Evolutionary conservation across 1,140 invertebrate genomes (phyloP).

Genomic region (Thalassaphorura encarpata): DNA sequence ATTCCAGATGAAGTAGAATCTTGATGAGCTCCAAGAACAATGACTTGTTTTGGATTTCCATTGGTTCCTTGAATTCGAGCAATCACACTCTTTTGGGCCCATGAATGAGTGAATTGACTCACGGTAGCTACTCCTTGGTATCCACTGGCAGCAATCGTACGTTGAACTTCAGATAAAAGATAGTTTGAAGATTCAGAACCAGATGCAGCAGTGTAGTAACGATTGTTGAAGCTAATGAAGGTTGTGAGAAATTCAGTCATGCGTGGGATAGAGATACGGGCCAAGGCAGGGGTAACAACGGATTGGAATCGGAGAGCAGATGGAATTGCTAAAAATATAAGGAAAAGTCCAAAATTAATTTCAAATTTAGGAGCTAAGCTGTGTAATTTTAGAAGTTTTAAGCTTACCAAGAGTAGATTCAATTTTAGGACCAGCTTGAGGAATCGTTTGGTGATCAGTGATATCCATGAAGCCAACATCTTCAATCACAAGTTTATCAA

Average conservation of each 20-base stretch:
- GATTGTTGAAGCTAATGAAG: neutral
- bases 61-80: constrained; percentile 13
- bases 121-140: constrained; percentile 4
- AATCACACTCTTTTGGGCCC: constrained; percentile 10
- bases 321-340: constrained; percentile 1
- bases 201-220: constrained; percentile 4
- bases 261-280: neutral
- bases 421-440: neutral
- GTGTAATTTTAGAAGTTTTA: neutral
- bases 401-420: neutral
- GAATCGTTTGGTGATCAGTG: too few species aligned
- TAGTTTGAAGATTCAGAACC: constrained; percentile 2
- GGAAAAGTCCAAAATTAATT: neutral
- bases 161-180: constrained; percentile 7
- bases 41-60: neutral
- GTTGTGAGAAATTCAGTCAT: neutral
- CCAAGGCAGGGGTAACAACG: neutral
- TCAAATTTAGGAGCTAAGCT: neutral
- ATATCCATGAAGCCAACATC: neutral
- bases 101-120: neutral
- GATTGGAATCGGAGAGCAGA: neutral
- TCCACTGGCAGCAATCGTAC: neutral
- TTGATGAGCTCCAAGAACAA: constrained; percentile 16
- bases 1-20: constrained; percentile 4
- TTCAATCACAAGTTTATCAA: neutral